A percentile compares a stretch with the other conserved stretches of the same genome.
Evolutionary conservation across 2,888 invertebrate genomes (phyloP).

Genomic region (Monochamus alternatus): DNA sequence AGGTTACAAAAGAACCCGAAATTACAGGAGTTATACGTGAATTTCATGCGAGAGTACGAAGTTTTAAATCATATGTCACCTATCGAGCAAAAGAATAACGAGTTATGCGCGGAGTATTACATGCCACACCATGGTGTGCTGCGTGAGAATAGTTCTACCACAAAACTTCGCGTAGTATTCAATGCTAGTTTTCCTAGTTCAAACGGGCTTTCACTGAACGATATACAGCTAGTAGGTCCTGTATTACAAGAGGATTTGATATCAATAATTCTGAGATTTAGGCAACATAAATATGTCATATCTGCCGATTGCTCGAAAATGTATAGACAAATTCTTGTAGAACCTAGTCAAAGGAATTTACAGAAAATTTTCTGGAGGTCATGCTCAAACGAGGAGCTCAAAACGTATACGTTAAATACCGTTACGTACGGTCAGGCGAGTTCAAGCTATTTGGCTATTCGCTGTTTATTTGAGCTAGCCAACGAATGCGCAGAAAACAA

Average conservation of each 20-base stretch:
- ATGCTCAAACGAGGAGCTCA: not conserved
- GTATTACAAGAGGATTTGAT: slow-evolving; percentile 4
- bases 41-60: slow-evolving; percentile 3
- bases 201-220: not conserved
- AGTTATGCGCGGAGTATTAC: not conserved
- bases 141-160: not conserved
- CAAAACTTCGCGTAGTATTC: not conserved
- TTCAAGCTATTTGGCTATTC: slow-evolving; percentile 32
- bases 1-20: not conserved
- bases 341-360: not conserved
- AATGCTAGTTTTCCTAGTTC: slow-evolving; percentile 2
- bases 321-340: slow-evolving; percentile 8
- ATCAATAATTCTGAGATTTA: not conserved
- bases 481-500: slow-evolving; percentile 21
- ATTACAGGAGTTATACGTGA: not conserved
- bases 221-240: not conserved
- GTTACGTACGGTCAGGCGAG: slow-evolving; percentile 26
- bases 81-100: not conserved
- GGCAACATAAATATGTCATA: slow-evolving; percentile 2
- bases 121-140: slow-evolving; percentile 11
- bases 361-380: not conserved
- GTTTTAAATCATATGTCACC: not conserved
- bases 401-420: not conserved
- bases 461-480: slow-evolving; percentile 34
- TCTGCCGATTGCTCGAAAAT: not conserved